These are phyloP conservation scores for Dryobota labecula DNA, from an alignment of 2,888 invertebrate species.

Conservation along the genomic window DNA sequence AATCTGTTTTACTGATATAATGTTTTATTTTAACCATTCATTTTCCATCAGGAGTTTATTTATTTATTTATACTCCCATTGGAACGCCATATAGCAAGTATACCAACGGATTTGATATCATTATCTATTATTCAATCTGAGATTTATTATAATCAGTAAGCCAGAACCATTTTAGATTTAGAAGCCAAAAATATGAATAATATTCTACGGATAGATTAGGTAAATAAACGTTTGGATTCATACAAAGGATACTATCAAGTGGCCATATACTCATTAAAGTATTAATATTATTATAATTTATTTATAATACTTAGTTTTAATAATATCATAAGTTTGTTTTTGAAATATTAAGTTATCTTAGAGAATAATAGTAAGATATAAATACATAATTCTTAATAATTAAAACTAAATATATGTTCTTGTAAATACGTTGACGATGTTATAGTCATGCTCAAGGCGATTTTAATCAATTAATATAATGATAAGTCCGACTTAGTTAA, in stretches of 20 bases:
- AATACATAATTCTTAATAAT: constrained; percentile 12
- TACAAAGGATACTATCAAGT: constrained; percentile 19
- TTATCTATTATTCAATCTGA: too few relatives aligned
- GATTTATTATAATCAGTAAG: constrained; percentile 32
- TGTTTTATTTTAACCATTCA: too few relatives aligned
- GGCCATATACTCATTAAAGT: background rate
- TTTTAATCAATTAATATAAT: background rate
- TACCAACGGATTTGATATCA: too few relatives aligned
- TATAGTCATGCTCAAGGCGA: background rate
- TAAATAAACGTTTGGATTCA: constrained; percentile 1
- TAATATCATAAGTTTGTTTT: constrained; percentile 45
- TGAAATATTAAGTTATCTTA: constrained; percentile 32
- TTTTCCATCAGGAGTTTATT: too few relatives aligned
- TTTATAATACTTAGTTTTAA: constrained; percentile 47
- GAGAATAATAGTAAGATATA: constrained; percentile 20
- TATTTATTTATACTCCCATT: too few relatives aligned
- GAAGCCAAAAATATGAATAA: constrained; percentile 28
- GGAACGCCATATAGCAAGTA: too few relatives aligned
- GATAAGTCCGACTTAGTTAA: background rate
- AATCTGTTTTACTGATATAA: constrained; percentile 9
- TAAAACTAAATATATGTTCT: constrained; percentile 3
- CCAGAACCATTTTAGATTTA: constrained; percentile 11
- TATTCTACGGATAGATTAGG: constrained; percentile 32
- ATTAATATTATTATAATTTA: constrained; percentile 4
- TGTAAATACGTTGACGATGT: constrained; percentile 30